Conservation (phyloP, 30 jellyfish, hydroid and myxozoan species). For the Aurelia sp. region DNA sequence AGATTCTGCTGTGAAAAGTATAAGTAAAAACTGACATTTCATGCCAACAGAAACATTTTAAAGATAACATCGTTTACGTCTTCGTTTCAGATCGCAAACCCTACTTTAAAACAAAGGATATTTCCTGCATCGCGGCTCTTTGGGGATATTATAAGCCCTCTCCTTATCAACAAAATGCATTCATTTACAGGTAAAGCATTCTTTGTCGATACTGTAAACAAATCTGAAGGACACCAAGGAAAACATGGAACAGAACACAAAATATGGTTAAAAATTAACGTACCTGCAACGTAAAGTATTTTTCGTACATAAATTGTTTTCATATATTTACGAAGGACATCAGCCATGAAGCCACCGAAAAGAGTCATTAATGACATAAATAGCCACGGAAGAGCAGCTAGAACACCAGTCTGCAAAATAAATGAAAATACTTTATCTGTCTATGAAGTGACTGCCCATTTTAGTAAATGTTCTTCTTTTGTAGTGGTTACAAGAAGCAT, state of each 20-base stretch:
- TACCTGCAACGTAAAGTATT: slow-evolving; percentile 83
- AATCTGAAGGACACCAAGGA: not conserved
- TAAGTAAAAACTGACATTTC: no score
- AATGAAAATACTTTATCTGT: not conserved
- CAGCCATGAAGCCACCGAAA: slow-evolving; percentile 88
- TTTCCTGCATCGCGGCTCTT: no score
- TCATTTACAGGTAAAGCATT: not conserved
- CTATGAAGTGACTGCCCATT: no score
- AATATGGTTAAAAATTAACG: not conserved
- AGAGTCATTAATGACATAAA: slow-evolving; percentile 91
- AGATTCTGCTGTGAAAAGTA: no score
- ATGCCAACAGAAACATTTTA: no score
- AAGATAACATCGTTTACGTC: no score
- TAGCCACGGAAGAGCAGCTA: slow-evolving; percentile 97
- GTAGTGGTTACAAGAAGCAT: no score
- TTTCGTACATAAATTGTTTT: slow-evolving; percentile 79
- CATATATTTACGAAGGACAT: slow-evolving; percentile 66
- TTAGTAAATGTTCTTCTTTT: no score
- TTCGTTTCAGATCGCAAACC: no score
- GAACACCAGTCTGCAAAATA: slow-evolving; percentile 87
- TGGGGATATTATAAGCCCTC: no score
- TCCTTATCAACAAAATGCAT: no score
- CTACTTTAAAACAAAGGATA: no score
- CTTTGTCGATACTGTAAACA: not conserved
- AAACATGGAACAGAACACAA: not conserved